phyloP scores from a whole-genome alignment of 2,113 vertebrate genomes.

The Larimichthys polyactis region DNA sequence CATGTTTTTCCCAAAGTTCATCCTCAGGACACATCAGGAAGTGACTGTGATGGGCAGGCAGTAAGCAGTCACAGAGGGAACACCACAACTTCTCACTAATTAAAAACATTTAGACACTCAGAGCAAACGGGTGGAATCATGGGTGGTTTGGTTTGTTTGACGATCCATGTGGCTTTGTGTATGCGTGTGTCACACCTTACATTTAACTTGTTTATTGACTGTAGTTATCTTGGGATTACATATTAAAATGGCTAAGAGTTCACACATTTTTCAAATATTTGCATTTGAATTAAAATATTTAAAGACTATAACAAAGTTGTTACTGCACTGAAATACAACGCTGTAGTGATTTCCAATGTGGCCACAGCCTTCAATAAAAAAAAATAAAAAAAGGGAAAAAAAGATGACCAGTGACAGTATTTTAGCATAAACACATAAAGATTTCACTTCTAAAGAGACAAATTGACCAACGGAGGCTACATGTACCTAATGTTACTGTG shows the following conservation, averaged over 20 bases:
- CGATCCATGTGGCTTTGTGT: slow-evolving; percentile 54
- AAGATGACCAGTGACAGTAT: slow-evolving; percentile 15
- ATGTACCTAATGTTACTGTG: slow-evolving; percentile 47
- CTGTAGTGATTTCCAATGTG: background rate
- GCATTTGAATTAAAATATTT: slow-evolving; percentile 10
- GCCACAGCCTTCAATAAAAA: background rate
- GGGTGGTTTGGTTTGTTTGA: slow-evolving; percentile 72
- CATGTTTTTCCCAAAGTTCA: slow-evolving; percentile 78
- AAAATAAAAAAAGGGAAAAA: background rate
- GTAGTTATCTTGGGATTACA: slow-evolving; percentile 1
- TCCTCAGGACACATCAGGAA: slow-evolving; percentile 80
- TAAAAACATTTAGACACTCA: slow-evolving; percentile 83
- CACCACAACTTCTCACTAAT: slow-evolving; percentile 77
- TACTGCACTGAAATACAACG: background rate
- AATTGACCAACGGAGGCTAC: slow-evolving; percentile 18
- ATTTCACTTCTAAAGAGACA: slow-evolving; percentile 36
- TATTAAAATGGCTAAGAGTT: slow-evolving; percentile 14
- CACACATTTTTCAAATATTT: background rate
- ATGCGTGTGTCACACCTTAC: slow-evolving; percentile 59
- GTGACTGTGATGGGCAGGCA: slow-evolving; percentile 72
- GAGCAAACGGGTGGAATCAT: slow-evolving; percentile 74
- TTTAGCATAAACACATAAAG: slow-evolving; percentile 16
- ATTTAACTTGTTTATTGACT: slow-evolving; percentile 52
- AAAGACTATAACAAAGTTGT: background rate
- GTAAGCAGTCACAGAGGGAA: slow-evolving; percentile 75